Base-by-base conservation (phyloP, 2,888 invertebrate genomes). In the Chirona hameri region DNA sequence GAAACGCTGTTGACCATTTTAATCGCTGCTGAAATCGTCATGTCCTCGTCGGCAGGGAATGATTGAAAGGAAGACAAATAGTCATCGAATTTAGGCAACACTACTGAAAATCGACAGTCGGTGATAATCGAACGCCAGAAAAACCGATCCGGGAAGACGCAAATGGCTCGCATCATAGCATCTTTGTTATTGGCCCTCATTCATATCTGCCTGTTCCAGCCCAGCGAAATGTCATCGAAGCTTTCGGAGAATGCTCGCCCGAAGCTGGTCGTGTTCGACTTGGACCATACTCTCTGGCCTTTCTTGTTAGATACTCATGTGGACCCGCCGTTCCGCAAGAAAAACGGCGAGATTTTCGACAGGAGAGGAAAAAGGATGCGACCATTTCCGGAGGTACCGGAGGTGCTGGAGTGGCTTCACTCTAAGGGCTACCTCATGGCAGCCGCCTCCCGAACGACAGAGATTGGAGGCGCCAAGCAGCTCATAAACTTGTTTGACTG, bases 221-320 rank as follows among this genome's bases (percentile, higher is more conserved):
- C 52, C 52, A 52, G 15, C 18, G 52, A 52, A 52, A 18, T 15
- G 52, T 1, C 52, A 1, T 18, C 52, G 2, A 12, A 18, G 52
- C 18, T 18, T 12, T 12, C 10, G 52, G 52, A 12, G 10, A 18
- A 9, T 18, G 7, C 52, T 52, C 52, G 39, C 18, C 82, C 82
- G 2, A 55, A 57, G 18, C 76, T 82, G 31, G 46, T 82, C 27
- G 82, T 79, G 5, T 82, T 82, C 79, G 82, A 82, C 81, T 80
- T 83, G 84, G 86, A 93, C 90, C 92, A 91, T 86, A 93, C 93
- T 0, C 87, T 93, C 81, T 93, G 93, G 93, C 93, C 93, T 48
- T 93, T 93, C 88, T 93, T 92, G 92, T 91, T 93, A 52, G 93
- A 93, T 86, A 92, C 92, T 4, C 92, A 93, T 87, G 91, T 92